Evolutionary conservation across 2,797 vertebrate species (phyloP), one percentile per base, ranked within the genome.

Genomic region (Chloroceryle inda): DNA sequence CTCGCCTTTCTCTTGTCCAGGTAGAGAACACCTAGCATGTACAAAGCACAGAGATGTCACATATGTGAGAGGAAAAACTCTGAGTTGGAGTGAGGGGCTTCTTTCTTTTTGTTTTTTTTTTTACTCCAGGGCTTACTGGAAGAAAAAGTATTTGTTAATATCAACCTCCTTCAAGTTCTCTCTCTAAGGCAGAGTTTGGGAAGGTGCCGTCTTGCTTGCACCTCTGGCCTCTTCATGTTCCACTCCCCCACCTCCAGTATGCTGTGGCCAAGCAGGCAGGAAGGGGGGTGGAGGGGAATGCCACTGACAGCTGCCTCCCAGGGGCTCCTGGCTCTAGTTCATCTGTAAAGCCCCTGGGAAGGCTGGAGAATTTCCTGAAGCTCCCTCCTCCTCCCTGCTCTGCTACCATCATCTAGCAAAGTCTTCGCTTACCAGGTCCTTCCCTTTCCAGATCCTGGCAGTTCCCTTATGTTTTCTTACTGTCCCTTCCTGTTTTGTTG

Each of bases 361-460:
- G 90, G 87, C 74, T 80, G 91, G 89, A 93, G 89, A 96, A 96
- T 96, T 97, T 96, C 96, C 94, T 96, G 95, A 85, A 73, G 64
- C 71, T 93, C 89, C 64, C 68, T 90, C 53, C 72, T 93, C 45
- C 77, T 79, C 71, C 74, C 64, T 53, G 55, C 61, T 79, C 59
- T 12, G 5, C 38, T 75, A 84, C 50, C 74, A 92, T 55, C 66
- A 64, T 66, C 83, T 45, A 78, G 59, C 71, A 87, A 74, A 92
- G 56, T 37, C 77, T 86, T 92, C 2, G 5, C 64, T 92, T 85
- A 45, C 61, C 71, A 31, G 1, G 56, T 53, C 44, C 67, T 74
- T 76, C 72, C n/a, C 71, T 64, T 83, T 38, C 66, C 55, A 84
- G 38, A 49, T n/a, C 26, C 24, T 82, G 83, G 16, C 53, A 81